Conservation (phyloP, 37 sponge, comb jelly and placozoan genomes). For the Tethya wilhelma region DNA sequence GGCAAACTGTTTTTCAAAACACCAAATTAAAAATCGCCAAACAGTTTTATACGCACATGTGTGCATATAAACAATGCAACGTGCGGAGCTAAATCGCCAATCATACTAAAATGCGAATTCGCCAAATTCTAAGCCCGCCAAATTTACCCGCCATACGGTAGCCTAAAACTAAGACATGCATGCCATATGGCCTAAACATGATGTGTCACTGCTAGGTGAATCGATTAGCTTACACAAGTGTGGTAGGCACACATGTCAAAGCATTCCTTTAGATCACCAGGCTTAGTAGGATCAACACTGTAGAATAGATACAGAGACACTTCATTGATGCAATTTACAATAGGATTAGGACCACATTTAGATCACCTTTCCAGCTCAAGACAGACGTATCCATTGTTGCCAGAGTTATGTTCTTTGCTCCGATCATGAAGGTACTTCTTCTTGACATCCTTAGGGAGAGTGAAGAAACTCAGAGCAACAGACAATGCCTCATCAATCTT, state of each 20-base stretch:
- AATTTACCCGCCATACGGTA: no score
- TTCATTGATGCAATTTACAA: neutral
- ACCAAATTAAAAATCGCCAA: no score
- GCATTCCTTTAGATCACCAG: conserved; percentile 72
- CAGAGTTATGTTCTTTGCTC: neutral
- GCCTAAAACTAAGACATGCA: no score
- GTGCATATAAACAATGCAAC: no score
- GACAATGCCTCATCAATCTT: conserved; percentile 33
- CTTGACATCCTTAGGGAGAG: conserved; percentile 27
- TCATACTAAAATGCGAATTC: no score
- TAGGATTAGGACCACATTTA: neutral
- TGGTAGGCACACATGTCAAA: conserved; percentile 34
- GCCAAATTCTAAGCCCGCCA: no score
- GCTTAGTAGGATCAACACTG: conserved; percentile 54
- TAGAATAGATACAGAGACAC: neutral
- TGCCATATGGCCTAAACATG: no score
- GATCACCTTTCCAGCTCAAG: conserved; percentile 64
- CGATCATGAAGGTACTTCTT: neutral
- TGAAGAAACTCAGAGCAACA: conserved; percentile 42
- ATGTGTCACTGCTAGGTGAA: no score
- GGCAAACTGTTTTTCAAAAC: no score
- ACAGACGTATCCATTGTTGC: conserved; percentile 64
- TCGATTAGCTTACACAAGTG: no score
- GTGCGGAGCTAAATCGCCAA: no score
- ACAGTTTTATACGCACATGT: no score